Conservation (phyloP, 2,888 invertebrate species). For the Apocheima hispidaria region DNA sequence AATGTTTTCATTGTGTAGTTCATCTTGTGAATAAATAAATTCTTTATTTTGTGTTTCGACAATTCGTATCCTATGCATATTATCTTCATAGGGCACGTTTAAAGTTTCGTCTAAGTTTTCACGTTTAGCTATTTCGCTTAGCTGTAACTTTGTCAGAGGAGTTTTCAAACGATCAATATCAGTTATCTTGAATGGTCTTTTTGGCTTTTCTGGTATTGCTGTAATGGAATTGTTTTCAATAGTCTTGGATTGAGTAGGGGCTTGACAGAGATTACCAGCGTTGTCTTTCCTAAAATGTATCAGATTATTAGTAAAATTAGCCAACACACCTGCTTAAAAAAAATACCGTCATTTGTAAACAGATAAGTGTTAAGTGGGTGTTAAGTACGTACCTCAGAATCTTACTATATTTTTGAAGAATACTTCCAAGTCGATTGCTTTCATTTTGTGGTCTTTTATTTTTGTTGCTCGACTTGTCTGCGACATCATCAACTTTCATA, state of each 20-base stretch:
- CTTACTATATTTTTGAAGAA: constrained; percentile 67
- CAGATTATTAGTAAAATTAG: neutral
- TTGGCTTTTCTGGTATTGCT: constrained; percentile 45
- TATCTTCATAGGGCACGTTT: neutral
- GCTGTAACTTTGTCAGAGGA: constrained; percentile 51
- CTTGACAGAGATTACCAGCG: constrained; percentile 15
- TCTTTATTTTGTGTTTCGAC: neutral
- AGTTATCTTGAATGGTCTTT: constrained; percentile 68
- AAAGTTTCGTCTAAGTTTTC: constrained; percentile 2
- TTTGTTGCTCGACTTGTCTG: neutral
- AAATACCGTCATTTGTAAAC: neutral
- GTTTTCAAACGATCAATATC: constrained; percentile 62
- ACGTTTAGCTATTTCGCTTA: constrained; percentile 31
- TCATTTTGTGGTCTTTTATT: constrained; percentile 11
- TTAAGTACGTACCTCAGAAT: constrained; percentile 56
- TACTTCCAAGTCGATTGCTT: constrained; percentile 50
- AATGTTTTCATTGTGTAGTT: neutral
- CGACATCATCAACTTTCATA: constrained; percentile 1
- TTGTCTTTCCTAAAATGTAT: constrained; percentile 46
- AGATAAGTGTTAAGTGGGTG: neutral
- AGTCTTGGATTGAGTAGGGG: constrained; percentile 19
- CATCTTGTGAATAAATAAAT: neutral
- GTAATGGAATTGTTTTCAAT: constrained; percentile 14
- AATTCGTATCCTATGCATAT: neutral
- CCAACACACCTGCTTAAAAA: neutral